phyloP scores from a whole-genome alignment of 2,797 vertebrate species.

The Dicrostonyx torquatus region DNA sequence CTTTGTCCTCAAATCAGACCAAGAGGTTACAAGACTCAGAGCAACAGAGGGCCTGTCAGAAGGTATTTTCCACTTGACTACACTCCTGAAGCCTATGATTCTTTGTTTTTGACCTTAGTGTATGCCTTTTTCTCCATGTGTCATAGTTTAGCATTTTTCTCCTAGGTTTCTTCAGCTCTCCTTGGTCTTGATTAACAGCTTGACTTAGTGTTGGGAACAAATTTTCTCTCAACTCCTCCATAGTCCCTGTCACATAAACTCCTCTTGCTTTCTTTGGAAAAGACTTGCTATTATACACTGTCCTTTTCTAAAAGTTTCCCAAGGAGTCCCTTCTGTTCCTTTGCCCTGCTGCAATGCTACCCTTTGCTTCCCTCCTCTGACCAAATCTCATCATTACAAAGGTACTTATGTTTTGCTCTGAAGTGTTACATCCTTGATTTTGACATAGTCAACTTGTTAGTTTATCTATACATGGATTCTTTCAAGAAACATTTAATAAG shows the following conservation, averaged over 20 bases:
- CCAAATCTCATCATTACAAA: background rate
- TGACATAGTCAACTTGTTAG: background rate
- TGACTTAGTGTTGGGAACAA: conserved; percentile 16
- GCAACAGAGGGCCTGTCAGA: conserved; percentile 32
- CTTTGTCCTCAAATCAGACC: background rate
- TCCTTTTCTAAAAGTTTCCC: background rate
- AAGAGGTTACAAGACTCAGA: conserved; percentile 29
- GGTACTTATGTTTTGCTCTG: background rate
- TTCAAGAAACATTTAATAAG: background rate
- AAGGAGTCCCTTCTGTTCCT: background rate
- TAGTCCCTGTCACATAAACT: background rate
- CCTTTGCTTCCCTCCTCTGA: conserved; percentile 52
- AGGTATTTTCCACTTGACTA: conserved; percentile 56
- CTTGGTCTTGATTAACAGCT: conserved; percentile 31
- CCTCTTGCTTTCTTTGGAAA: background rate
- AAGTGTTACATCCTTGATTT: background rate
- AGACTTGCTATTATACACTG: background rate
- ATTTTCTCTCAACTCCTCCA: background rate
- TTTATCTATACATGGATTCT: background rate
- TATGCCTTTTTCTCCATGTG: background rate
- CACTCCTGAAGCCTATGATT: conserved; percentile 16
- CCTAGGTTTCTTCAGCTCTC: background rate
- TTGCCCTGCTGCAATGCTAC: background rate
- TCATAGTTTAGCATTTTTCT: conserved; percentile 32
- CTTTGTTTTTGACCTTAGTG: background rate